Conservation (phyloP, 1,140 invertebrate species). For the Cherax quadricarinatus region DNA sequence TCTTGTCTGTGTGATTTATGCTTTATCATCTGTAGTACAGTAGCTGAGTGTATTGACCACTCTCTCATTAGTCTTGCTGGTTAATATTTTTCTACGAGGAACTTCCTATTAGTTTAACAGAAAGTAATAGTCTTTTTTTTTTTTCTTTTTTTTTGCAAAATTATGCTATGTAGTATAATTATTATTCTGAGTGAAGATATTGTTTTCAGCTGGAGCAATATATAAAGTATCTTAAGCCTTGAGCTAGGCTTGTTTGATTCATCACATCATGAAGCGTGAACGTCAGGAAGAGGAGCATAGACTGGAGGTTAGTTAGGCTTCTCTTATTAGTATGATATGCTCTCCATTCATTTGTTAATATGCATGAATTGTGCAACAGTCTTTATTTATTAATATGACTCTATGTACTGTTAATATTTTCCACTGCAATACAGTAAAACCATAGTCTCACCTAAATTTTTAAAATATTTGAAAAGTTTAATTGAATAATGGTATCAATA, state of each 20-base stretch:
- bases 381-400: not conserved
- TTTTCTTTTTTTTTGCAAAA: not conserved
- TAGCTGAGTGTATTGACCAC: not conserved
- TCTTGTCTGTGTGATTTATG: not conserved
- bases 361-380: not conserved
- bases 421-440: no score
- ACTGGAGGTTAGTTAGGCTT: slow-evolving; percentile 54
- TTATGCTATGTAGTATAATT: not conserved
- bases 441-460: no score
- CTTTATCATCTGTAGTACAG: not conserved
- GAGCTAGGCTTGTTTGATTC: slow-evolving; percentile 28
- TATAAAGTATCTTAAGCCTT: slow-evolving; percentile 38
- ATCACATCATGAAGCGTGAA: slow-evolving; percentile 57
- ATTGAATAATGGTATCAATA: no score
- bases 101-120: not conserved
- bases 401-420: not conserved
- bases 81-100: not conserved
- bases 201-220: slow-evolving; percentile 46
- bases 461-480: no score
- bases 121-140: not conserved
- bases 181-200: slow-evolving; percentile 16
- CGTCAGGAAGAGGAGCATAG: slow-evolving; percentile 60
- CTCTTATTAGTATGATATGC: not conserved
- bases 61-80: not conserved
- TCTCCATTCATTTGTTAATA: not conserved